Evolutionary conservation across 2,888 invertebrate genomes (phyloP), one percentile per base, ranked within the genome.

Genomic region (Athalia rosae): DNA sequence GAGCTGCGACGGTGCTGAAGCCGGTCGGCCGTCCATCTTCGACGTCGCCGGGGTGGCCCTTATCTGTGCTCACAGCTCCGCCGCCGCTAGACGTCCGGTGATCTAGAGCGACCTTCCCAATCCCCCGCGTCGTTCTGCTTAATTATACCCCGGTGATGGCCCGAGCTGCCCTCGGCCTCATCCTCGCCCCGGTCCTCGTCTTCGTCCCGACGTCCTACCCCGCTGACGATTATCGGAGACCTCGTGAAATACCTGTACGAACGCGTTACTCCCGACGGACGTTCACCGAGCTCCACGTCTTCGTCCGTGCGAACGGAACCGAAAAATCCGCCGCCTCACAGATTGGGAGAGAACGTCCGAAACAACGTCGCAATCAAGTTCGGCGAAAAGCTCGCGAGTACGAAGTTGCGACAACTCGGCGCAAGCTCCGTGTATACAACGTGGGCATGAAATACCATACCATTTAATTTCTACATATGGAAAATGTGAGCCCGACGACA

Each of bases 41-140:
- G 86, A 85, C 89, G 89, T 89, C 89, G 89, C 87, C 87, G 88
- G 88, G 85, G 86, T 85, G 88, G 89, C 89, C 88, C 89, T 89
- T 89, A 89, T 89, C 89, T 89, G 85, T 85, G 86, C 89, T 89
- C 89, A 89, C 89, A 89, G 89, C 89, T 88, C 85, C 84, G 86
- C 85, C 87, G 85, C 74, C 50, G 74, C 87, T 88, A 89, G 89
- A 89, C 89, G 88, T 89, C 86, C 87, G 84, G 88, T 89, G 89
- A 89, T 89, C 89, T 89, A 89, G 89, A 84, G 86, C 87, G 89
- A 85, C 87, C 85, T 85, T 88, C 82, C 79, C 82, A 77, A 83
- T 59, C 79, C 67, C 79, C 76, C 53, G 45, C 79, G 73, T 80
- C 78, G 67, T 69, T 76, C 80, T 76, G 79, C 84, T 87, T 86